Percentiles rank a stretch among this genome's conserved stretches.
Conservation (phyloP, 2,888 invertebrate genomes). For the Drosophila leonis region DNA sequence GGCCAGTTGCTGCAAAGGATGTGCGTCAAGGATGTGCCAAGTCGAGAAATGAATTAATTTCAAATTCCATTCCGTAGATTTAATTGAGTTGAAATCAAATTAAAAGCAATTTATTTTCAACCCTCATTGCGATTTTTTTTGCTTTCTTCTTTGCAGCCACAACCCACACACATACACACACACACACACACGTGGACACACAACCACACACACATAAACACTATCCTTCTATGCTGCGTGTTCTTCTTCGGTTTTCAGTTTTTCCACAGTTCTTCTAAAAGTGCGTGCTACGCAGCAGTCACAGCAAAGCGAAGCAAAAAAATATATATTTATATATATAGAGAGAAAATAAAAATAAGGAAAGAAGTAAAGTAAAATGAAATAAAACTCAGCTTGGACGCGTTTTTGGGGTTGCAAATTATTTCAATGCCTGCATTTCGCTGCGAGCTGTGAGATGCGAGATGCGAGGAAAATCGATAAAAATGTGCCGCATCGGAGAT, state of each 20-base stretch:
- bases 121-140: constrained; percentile 81
- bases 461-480: constrained; percentile 70
- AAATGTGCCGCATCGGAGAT: constrained; percentile 62
- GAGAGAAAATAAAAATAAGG: constrained; percentile 36
- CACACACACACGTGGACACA: constrained; percentile 5
- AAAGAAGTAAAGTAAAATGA: constrained; percentile 38
- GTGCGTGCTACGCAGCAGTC: constrained; percentile 64
- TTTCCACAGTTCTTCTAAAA: constrained; percentile 69
- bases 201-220: constrained; percentile 15
- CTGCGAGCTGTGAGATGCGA: constrained; percentile 26
- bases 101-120: constrained; percentile 85
- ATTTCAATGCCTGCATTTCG: constrained; percentile 64
- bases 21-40: constrained; percentile 44
- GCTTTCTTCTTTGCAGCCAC: constrained; percentile 27
- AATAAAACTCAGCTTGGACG: constrained; percentile 49
- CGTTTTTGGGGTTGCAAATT: constrained; percentile 74
- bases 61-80: constrained; percentile 85
- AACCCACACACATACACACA: constrained; percentile 46
- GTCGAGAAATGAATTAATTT: constrained; percentile 79
- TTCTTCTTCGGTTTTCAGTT: constrained; percentile 49
- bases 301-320: constrained; percentile 12
- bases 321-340: background rate
- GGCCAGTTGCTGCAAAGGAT: constrained; percentile 13
- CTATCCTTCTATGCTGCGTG: constrained; percentile 29
- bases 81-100: constrained; percentile 86